A percentile compares a stretch with the other conserved stretches of the same genome.
Conservation (phyloP, 2,888 invertebrate species). For the Poecilobothrus nobilitatus region DNA sequence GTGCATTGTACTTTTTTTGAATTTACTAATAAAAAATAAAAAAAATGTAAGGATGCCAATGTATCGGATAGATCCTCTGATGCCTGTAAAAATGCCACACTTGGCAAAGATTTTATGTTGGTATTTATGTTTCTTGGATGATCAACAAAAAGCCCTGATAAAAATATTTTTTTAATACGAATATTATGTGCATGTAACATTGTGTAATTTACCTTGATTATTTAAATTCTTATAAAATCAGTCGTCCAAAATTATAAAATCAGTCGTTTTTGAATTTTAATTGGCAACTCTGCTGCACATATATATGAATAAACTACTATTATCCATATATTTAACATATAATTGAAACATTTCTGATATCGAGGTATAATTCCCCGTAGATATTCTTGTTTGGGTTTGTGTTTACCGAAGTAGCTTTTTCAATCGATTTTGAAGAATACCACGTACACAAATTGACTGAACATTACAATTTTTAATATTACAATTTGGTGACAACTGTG, state of each 20-base stretch:
- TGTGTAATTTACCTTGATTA: no score
- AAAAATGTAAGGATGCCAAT: conserved; percentile 61
- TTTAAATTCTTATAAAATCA: conserved; percentile 58
- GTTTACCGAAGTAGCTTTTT: conserved; percentile 55
- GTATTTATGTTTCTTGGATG: conserved; percentile 25
- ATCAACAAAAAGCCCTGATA: conserved; percentile 47
- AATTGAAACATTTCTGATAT: conserved; percentile 69
- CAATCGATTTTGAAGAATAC: conserved; percentile 60
- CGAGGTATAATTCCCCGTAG: conserved; percentile 66
- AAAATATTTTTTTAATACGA: no score
- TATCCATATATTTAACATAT: conserved; percentile 63
- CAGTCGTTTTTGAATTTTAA: conserved; percentile 61
- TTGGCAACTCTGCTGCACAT: conserved; percentile 51
- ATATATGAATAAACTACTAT: conserved; percentile 62
- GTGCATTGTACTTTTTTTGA: no score
- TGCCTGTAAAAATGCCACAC: conserved; percentile 71
- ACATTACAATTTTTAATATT: conserved; percentile 56
- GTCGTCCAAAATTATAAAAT: conserved; percentile 56
- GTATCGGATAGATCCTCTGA: conserved; percentile 58
- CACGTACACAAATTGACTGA: conserved; percentile 66
- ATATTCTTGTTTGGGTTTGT: conserved; percentile 50
- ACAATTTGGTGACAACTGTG: conserved; percentile 67
- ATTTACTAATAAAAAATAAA: no score
- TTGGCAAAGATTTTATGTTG: conserved; percentile 51
- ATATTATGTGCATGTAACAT: no score